Conservation (phyloP, 2,888 invertebrate species). For the Lacanobia wlatinum region DNA sequence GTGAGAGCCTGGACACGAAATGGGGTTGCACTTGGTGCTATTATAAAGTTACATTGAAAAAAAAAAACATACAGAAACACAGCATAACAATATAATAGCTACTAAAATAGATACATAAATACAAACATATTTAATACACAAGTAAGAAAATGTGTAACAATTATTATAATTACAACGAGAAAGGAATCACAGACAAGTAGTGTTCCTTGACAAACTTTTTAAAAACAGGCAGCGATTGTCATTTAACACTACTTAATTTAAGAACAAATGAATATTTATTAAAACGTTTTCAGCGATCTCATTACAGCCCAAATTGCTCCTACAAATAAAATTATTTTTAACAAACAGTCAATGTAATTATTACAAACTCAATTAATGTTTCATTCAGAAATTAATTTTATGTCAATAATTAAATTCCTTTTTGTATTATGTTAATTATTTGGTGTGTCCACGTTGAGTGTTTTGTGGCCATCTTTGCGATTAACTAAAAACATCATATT, state of each 20-base stretch:
- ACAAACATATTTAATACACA: too few species aligned
- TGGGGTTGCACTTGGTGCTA: too few species aligned
- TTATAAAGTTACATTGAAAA: too few species aligned
- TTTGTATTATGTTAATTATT: slow-evolving; percentile 1
- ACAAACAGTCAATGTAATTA: slow-evolving; percentile 14
- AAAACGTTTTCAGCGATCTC: slow-evolving; percentile 5
- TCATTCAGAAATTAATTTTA: slow-evolving; percentile 4
- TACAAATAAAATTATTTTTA: slow-evolving; percentile 11
- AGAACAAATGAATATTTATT: slow-evolving; percentile 1
- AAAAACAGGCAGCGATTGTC: too few species aligned
- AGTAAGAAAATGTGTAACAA: too few species aligned
- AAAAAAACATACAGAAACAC: too few species aligned
- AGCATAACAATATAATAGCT: too few species aligned
- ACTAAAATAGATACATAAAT: too few species aligned
- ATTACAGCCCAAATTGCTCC: slow-evolving; percentile 17
- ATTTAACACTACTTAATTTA: background rate
- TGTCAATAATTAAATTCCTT: slow-evolving; percentile 14
- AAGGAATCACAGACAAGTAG: too few species aligned
- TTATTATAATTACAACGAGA: too few species aligned
- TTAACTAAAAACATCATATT: background rate
- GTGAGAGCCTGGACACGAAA: too few species aligned
- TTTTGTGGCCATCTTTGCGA: background rate
- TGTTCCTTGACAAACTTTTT: too few species aligned
- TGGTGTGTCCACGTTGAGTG: background rate
- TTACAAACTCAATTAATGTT: slow-evolving; percentile 6